Evolutionary conservation across 2,888 invertebrate species (phyloP).

Genomic region (Ormyrus thymus): DNA sequence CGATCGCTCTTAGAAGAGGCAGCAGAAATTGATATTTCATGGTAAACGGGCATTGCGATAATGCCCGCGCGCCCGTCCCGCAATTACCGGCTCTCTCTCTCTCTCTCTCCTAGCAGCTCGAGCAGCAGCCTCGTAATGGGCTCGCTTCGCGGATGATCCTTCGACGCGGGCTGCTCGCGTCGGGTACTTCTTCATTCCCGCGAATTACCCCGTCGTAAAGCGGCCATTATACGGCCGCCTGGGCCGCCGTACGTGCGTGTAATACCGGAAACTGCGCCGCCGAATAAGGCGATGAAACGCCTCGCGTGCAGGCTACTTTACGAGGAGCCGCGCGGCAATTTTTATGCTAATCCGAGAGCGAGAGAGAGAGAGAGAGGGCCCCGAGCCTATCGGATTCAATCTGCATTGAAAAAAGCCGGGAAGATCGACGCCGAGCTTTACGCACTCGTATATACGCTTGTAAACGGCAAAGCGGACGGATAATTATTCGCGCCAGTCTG

Average conservation of each 20-base stretch:
- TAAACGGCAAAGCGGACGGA: too few relatives aligned
- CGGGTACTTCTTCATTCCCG: slow-evolving; percentile 42
- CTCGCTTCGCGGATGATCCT: slow-evolving; percentile 42
- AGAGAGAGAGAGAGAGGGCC: neutral
- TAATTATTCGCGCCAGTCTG: too few relatives aligned
- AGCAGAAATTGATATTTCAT: slow-evolving; percentile 49
- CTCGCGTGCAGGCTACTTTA: slow-evolving; percentile 13
- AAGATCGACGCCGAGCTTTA: neutral
- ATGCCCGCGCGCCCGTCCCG: slow-evolving; percentile 15
- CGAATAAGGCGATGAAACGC: slow-evolving; percentile 31
- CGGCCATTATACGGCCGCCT: slow-evolving; percentile 26
- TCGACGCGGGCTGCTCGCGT: slow-evolving; percentile 15
- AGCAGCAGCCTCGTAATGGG: neutral
- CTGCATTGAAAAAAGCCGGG: slow-evolving; percentile 41
- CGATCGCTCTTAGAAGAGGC: neutral
- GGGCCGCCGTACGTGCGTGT: neutral
- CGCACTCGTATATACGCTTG: too few relatives aligned
- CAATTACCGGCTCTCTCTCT: slow-evolving; percentile 27
- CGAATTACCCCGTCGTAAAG: slow-evolving; percentile 46
- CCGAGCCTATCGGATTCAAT: slow-evolving; percentile 51
- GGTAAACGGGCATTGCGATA: slow-evolving; percentile 46
- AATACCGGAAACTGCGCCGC: slow-evolving; percentile 34
- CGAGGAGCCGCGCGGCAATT: slow-evolving; percentile 26
- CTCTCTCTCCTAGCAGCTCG: slow-evolving; percentile 4
- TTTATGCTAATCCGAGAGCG: slow-evolving; percentile 45